Evolutionary conservation across 2,113 vertebrate genomes (phyloP).

Genomic region (Machaerirhynchus nigripectus): DNA sequence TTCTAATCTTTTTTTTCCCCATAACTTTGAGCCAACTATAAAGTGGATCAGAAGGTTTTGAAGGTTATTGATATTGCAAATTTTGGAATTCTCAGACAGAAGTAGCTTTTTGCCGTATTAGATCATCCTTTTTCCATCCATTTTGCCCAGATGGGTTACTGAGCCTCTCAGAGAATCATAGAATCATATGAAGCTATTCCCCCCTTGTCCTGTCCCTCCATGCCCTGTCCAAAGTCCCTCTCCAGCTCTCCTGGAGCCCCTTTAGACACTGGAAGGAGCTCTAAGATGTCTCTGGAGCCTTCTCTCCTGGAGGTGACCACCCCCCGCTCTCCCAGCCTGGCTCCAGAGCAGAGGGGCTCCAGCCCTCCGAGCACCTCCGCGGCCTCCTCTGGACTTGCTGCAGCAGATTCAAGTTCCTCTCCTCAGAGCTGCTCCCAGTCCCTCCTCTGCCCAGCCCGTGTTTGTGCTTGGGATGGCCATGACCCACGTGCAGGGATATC

Average conservation of each 20-base stretch:
- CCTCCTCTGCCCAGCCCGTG: not conserved
- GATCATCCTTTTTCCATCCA: not conserved
- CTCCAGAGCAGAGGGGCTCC: not conserved
- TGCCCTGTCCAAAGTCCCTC: not conserved
- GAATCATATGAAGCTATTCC: not conserved
- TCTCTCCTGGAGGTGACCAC: not conserved
- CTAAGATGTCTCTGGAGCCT: not conserved
- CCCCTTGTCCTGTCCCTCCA: not conserved
- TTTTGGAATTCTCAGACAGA: not conserved
- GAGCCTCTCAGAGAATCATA: not conserved
- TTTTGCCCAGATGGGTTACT: not conserved
- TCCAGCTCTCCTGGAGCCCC: not conserved
- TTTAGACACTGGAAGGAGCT: not conserved
- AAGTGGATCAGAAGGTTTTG: not conserved
- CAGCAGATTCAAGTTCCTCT: not conserved
- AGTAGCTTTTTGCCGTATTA: not conserved
- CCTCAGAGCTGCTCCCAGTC: not conserved
- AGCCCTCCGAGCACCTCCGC: rapidly evolving
- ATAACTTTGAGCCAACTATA: not conserved
- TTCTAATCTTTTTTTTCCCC: not conserved
- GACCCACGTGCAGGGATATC: not conserved
- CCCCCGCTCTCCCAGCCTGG: not conserved
- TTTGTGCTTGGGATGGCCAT: not conserved
- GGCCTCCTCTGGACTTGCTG: not conserved
- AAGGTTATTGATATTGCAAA: not conserved